Conservation (phyloP, 2,113 vertebrate species). For the Leiothrix lutea region DNA sequence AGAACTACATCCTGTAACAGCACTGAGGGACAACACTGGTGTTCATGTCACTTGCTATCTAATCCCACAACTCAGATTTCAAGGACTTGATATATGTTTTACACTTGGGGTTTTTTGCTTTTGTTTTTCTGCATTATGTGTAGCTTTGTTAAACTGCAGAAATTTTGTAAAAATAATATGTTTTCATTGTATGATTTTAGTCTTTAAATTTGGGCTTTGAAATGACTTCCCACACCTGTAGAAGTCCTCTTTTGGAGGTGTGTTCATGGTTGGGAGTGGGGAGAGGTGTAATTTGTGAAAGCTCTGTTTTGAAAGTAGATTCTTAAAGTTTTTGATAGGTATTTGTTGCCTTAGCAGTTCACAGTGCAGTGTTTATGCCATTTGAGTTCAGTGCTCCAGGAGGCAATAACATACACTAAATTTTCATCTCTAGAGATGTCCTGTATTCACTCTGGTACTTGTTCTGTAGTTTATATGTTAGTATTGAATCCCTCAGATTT, state of each 20-base stretch:
- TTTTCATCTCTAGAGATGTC: not conserved
- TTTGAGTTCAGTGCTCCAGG: not conserved
- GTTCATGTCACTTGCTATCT: not conserved
- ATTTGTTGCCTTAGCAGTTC: not conserved
- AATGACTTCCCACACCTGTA: not conserved
- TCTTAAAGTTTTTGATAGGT: not conserved
- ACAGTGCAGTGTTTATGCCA: not conserved
- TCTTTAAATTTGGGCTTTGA: not conserved
- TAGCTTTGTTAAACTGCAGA: not conserved
- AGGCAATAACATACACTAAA: not conserved
- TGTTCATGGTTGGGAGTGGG: not conserved
- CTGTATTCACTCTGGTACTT: rapidly evolving
- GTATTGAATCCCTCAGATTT: not conserved
- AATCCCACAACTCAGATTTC: not conserved
- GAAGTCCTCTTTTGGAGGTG: not conserved
- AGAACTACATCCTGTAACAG: not conserved
- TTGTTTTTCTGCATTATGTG: rapidly evolving
- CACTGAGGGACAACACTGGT: not conserved
- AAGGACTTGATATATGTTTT: not conserved
- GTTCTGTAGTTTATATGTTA: not conserved
- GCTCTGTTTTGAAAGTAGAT: not conserved
- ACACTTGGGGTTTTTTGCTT: not conserved
- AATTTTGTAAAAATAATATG: not conserved
- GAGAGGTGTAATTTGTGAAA: not conserved
- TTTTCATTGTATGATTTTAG: not conserved